phyloP scores from a whole-genome alignment of 2,888 invertebrate species.

The Lacanobia oleracea region DNA sequence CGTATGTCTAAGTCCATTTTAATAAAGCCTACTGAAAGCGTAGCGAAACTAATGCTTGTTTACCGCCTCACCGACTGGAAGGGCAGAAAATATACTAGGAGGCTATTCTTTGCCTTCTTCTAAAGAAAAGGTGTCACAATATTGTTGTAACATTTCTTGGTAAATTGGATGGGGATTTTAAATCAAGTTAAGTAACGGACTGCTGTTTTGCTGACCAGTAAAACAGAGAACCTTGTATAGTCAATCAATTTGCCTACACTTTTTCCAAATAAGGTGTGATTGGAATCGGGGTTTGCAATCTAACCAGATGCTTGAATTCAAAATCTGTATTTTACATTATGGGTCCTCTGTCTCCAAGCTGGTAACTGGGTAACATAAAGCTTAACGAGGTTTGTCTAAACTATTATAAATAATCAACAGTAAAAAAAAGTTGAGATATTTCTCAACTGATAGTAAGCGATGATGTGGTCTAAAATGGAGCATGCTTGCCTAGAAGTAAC shows the following conservation, averaged over 20 bases:
- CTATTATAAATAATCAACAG: too few species aligned
- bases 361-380: neutral
- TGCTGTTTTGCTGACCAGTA: neutral
- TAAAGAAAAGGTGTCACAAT: constrained; percentile 31
- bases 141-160: constrained; percentile 13
- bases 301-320: neutral
- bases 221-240: neutral
- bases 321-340: neutral
- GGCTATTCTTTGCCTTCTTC: constrained; percentile 40
- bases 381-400: neutral
- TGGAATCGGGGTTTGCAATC: neutral
- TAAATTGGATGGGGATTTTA: constrained; percentile 3
- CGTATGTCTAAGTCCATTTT: constrained; percentile 21
- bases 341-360: neutral
- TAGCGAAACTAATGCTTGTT: constrained; percentile 67
- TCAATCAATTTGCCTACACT: neutral
- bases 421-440: too few species aligned
- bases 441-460: too few species aligned
- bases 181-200: neutral
- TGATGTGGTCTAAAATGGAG: too few species aligned
- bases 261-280: neutral
- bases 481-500: too few species aligned
- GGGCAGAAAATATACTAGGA: constrained; percentile 50
- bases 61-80: constrained; percentile 57
- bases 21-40: constrained; percentile 37